Percentiles rank a stretch among this genome's conserved stretches.
Conservation (phyloP, 2,888 invertebrate genomes). For the Lepidochrysops patricia region DNA sequence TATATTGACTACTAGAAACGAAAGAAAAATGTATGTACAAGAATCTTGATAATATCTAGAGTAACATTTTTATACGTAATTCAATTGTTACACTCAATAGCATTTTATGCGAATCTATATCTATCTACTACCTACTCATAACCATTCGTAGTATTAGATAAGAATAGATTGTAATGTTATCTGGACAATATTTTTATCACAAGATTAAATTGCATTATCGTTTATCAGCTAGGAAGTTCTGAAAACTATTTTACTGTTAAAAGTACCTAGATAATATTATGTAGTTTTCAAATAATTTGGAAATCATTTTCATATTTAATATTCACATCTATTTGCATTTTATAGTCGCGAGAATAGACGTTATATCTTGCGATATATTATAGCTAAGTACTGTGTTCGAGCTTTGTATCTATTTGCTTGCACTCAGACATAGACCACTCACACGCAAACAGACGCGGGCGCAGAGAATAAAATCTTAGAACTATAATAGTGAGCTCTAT, state of each 20-base stretch:
- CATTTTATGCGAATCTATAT: background rate
- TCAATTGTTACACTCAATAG: background rate
- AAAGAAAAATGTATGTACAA: too few species aligned
- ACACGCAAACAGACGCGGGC: conserved; percentile 24
- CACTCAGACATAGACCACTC: conserved; percentile 8
- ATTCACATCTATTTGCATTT: background rate
- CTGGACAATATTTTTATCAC: background rate
- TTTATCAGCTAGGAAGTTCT: background rate
- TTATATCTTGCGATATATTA: background rate
- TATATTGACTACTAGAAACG: too few species aligned
- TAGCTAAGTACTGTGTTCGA: background rate
- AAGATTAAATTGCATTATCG: background rate
- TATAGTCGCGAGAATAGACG: background rate
- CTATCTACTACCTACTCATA: too few species aligned
- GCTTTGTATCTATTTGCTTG: conserved; percentile 16
- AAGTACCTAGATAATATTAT: too few species aligned
- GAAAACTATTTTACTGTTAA: background rate
- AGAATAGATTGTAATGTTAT: background rate
- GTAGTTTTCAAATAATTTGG: too few species aligned
- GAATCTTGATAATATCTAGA: too few species aligned
- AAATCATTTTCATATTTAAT: background rate
- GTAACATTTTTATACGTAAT: too few species aligned
- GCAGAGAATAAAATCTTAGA: conserved; percentile 27
- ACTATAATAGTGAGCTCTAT: conserved; percentile 17
- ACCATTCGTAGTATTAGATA: background rate